phyloP scores from a whole-genome alignment of 2,797 vertebrate genomes.

The Sebastes iracundus region DNA sequence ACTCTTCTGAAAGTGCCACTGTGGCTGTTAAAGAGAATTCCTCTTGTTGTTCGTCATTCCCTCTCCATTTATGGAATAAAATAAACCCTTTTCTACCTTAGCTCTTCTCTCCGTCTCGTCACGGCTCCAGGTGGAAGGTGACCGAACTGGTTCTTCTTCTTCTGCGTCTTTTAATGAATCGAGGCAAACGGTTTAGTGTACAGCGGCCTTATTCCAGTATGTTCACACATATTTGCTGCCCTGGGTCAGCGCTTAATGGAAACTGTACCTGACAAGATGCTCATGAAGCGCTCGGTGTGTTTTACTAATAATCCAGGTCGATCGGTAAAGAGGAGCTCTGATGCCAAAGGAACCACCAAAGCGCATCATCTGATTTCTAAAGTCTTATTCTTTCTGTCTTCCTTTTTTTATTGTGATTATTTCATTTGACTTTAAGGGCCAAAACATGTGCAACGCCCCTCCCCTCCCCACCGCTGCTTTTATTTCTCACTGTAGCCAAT shows the following conservation, averaged over 20 bases:
- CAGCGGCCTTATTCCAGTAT: constrained; percentile 13
- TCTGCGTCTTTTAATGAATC: not conserved
- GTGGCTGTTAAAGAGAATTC: constrained; percentile 37
- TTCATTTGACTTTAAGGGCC: constrained; percentile 41
- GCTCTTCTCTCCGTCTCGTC: not conserved
- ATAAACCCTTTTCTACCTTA: constrained; percentile 3
- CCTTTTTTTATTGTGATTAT: constrained; percentile 34
- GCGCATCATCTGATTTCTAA: not conserved
- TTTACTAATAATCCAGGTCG: not conserved
- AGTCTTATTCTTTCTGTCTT: constrained; percentile 25
- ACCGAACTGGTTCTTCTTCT: not conserved
- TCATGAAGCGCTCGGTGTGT: not conserved
- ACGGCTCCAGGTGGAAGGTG: not conserved
- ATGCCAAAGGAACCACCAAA: constrained; percentile 44
- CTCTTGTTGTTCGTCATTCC: constrained; percentile 51
- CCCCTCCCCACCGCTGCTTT: not conserved
- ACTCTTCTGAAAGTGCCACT: not conserved
- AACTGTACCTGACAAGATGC: not conserved
- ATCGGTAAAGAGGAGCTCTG: not conserved
- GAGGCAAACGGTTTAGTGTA: not conserved
- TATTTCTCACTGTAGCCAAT: constrained; percentile 2
- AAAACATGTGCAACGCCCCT: not conserved
- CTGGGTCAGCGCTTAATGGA: constrained; percentile 18
- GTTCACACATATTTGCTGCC: not conserved
- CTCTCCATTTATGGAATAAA: constrained; percentile 28